A percentile compares a stretch with the other conserved stretches of the same genome.
Evolutionary conservation across 2,113 vertebrate genomes (phyloP).

Genomic region (Saguinus midas): DNA sequence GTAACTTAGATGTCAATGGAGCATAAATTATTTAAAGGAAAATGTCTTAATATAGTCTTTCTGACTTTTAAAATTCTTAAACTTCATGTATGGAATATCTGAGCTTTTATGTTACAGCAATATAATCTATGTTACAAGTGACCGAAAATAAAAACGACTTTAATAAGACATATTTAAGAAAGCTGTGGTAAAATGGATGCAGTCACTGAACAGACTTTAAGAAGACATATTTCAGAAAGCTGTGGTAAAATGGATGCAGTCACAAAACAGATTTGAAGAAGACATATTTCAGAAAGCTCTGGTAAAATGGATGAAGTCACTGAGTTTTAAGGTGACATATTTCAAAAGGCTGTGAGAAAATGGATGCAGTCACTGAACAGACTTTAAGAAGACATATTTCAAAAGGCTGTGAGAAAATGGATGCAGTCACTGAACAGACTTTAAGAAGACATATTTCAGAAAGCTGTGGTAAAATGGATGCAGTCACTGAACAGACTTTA

Average conservation of each 20-base stretch:
- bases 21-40: background rate
- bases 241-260: background rate
- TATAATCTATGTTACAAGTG: background rate
- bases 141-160: slow-evolving; percentile 26
- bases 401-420: too few species aligned
- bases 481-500: too few species aligned
- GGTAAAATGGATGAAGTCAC: too few species aligned
- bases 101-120: background rate
- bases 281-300: too few species aligned
- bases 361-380: too few species aligned
- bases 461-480: too few species aligned
- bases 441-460: too few species aligned
- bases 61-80: background rate
- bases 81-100: background rate
- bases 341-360: too few species aligned
- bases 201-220: background rate
- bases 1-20: background rate
- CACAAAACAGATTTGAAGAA: background rate
- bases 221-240: too few species aligned
- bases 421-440: too few species aligned
- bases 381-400: too few species aligned
- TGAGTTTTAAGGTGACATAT: too few species aligned
- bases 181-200: background rate
- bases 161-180: background rate
- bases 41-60: slow-evolving; percentile 2